Evolutionary conservation across 1,140 invertebrate species (phyloP).

Genomic region (Heliconius melpomene): DNA sequence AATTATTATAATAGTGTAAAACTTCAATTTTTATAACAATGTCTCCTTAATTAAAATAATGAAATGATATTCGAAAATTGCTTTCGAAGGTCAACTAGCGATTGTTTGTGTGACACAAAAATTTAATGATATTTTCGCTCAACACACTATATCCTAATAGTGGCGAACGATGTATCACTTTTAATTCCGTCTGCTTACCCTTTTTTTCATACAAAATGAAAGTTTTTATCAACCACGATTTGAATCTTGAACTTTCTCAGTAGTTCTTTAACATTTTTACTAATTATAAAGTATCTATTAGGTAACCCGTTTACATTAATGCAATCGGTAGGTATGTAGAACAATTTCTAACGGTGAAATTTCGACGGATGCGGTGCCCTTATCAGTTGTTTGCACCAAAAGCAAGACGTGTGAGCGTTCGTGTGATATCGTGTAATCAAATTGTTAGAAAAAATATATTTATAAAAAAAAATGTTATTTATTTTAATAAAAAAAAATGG

Average conservation of each 20-base stretch:
- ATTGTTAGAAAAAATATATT: background rate
- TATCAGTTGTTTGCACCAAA: constrained; percentile 63
- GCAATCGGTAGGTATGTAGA: constrained; percentile 41
- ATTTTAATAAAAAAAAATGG: no score
- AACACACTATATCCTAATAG: no score
- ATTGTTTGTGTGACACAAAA: background rate
- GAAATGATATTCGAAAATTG: constrained; percentile 6
- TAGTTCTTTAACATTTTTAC: background rate
- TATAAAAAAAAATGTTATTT: background rate
- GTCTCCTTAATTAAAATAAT: background rate
- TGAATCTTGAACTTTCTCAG: background rate
- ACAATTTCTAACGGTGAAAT: constrained; percentile 63
- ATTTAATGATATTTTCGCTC: background rate
- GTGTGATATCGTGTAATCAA: constrained; percentile 23
- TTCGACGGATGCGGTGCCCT: constrained; percentile 66
- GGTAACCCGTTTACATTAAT: constrained; percentile 35
- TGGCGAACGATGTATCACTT: no score
- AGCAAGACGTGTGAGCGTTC: constrained; percentile 61
- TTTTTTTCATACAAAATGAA: no score
- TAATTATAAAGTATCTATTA: constrained; percentile 22
- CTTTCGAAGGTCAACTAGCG: background rate
- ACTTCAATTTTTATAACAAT: constrained; percentile 2
- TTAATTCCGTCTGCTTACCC: no score
- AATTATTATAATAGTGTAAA: background rate
- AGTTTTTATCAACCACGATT: no score